Percentiles rank a stretch among this genome's conserved stretches.
Evolutionary conservation across 2,888 invertebrate species (phyloP).

Genomic region (Drosophila paramelanica): DNA sequence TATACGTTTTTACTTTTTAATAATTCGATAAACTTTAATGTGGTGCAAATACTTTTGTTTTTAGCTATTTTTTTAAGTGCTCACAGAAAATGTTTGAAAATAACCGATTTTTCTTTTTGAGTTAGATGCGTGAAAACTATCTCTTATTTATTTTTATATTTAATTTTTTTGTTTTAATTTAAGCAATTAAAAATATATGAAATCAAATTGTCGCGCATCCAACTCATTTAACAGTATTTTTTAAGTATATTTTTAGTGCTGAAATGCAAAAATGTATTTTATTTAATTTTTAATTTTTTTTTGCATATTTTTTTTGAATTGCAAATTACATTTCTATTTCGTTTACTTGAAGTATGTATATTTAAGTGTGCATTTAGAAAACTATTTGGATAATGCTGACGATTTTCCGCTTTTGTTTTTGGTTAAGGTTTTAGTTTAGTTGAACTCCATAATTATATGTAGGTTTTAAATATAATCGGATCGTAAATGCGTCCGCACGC

Average conservation of each 20-base stretch:
- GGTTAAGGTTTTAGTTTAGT: slow-evolving; percentile 59
- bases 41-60: slow-evolving; percentile 35
- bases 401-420: slow-evolving; percentile 31
- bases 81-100: slow-evolving; percentile 17
- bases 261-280: slow-evolving; percentile 34
- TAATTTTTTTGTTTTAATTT: not conserved
- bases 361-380: slow-evolving; percentile 57
- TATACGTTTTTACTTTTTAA: slow-evolving; percentile 24
- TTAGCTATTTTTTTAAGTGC: slow-evolving; percentile 34
- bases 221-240: slow-evolving; percentile 18
- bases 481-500: slow-evolving; percentile 18
- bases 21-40: slow-evolving; percentile 31
- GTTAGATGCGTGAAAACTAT: slow-evolving; percentile 10
- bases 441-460: slow-evolving; percentile 42
- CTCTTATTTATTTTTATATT: no score
- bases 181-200: not conserved
- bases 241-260: slow-evolving; percentile 9
- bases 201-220: not conserved
- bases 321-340: slow-evolving; percentile 39
- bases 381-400: slow-evolving; percentile 64
- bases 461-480: slow-evolving; percentile 16
- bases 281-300: not conserved
- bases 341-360: slow-evolving; percentile 56
- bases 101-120: slow-evolving; percentile 2
- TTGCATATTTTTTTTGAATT: slow-evolving; percentile 5